Base-by-base conservation (phyloP, 1,140 invertebrate species). In the Pomacea maculata region DNA sequence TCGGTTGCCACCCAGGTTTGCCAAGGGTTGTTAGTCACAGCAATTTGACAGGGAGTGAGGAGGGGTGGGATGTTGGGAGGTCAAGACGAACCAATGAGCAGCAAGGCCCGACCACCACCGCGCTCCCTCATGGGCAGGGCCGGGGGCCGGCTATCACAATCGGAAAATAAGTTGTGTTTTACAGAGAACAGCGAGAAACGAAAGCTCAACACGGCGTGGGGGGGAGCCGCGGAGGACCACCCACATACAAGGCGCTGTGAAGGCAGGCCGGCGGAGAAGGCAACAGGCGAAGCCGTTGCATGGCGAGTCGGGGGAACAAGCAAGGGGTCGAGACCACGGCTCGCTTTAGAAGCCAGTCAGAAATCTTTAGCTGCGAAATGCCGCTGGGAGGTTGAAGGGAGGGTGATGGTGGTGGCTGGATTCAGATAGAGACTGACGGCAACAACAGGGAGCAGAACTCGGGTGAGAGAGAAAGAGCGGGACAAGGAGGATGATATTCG, bases 91-190 rank as follows among this genome's bases (percentile, higher is more conserved):
- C 57, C 57, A 61, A 61, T 61, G 57, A 61, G 57, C 11, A 17
- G 57, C 57, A 4, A 45, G 57, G 57, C 57, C 57, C 57, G 57
- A 17, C 57, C 57, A 61, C 57, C 57, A 14, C 57, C 11, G 57
- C 15, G 57, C 57, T 61, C 57, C 15, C 11, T 14, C 57, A 14
- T 61, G 57, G 57, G 57, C 57, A 61, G 67, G 67, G 67, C 67
- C 67, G 21, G 21, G n/a, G 21, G 29, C 11, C 12, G 67, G 67
- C 67, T 70, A 70, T 70, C 67, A 70, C 67, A 70, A 70, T 70
- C 67, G n/a, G 67, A 70, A 65, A 70, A 70, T 70, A 70, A 70
- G 67, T 70, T 70, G 67, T 70, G 67, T 70, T 70, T 70, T 70
- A 70, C 67, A 70, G 67, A 70, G 67, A 70, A 34, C 67, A 21